Percentiles rank a stretch among this genome's conserved stretches.
Conservation (phyloP, 2,888 invertebrate genomes). For the Dicranocentrus wangi region DNA sequence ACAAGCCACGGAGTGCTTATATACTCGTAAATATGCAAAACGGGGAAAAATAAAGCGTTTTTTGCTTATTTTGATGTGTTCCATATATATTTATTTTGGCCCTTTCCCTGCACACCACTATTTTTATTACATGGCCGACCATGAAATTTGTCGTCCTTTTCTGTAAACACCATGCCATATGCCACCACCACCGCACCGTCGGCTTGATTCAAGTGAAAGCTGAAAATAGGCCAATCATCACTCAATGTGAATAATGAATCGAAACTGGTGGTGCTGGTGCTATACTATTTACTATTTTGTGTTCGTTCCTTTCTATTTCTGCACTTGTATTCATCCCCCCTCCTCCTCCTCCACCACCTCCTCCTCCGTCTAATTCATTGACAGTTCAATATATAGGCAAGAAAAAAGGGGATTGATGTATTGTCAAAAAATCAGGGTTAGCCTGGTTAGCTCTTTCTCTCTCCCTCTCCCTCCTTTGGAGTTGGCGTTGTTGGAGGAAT, state of each 20-base stretch:
- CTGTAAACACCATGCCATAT: constrained; percentile 27
- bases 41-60: too few species aligned
- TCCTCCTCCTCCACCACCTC: not conserved
- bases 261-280: too few species aligned
- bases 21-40: not conserved
- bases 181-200: not conserved
- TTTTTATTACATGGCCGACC: not conserved
- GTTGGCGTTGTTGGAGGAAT: too few species aligned
- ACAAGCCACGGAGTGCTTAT: constrained; percentile 6
- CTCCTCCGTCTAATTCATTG: constrained; percentile 25
- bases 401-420: constrained; percentile 44
- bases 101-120: not conserved
- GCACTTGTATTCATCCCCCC: constrained; percentile 31
- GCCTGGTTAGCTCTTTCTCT: constrained; percentile 5
- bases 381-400: not conserved
- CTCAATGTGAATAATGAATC: constrained; percentile 57
- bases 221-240: constrained; percentile 59
- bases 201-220: constrained; percentile 35
- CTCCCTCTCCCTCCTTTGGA: not conserved
- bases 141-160: constrained; percentile 36
- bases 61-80: too few species aligned
- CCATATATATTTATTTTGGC: not conserved
- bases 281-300: too few species aligned
- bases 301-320: too few species aligned
- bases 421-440: constrained; percentile 58